phyloP scores from a whole-genome alignment of 2,888 invertebrate genomes.

The Synanthedon tipuliformis region DNA sequence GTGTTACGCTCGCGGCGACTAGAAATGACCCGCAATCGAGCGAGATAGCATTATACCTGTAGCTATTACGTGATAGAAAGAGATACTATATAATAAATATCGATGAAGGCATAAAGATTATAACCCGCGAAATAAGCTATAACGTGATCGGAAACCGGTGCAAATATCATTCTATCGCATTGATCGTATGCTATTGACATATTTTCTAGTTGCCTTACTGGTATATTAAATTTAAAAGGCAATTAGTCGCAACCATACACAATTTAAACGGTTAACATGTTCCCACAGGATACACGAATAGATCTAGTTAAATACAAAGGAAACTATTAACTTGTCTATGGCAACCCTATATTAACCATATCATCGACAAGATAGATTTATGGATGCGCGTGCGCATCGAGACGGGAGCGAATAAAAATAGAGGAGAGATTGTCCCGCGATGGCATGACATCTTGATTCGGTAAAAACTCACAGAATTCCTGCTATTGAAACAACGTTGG shows the following conservation, averaged over 20 bases:
- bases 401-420: conserved; percentile 28
- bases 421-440: conserved; percentile 3
- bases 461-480: not conserved
- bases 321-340: conserved; percentile 63
- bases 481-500: too few species aligned
- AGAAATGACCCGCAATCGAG: conserved; percentile 5
- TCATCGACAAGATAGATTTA: conserved; percentile 52
- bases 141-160: not conserved
- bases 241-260: too few species aligned
- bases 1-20: conserved; percentile 38
- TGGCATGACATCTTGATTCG: not conserved
- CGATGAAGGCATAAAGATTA: not conserved
- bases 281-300: conserved; percentile 12
- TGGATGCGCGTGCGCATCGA: conserved; percentile 21
- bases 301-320: conserved; percentile 31
- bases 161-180: not conserved
- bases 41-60: conserved; percentile 3
- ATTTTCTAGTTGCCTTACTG: too few species aligned
- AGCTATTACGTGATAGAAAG: conserved; percentile 9
- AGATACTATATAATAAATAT: conserved; percentile 3
- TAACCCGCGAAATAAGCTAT: not conserved
- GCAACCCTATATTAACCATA: conserved; percentile 37
- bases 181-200: not conserved
- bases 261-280: conserved; percentile 4
- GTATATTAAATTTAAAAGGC: conserved; percentile 1